Evolutionary conservation across 2,888 invertebrate species (phyloP), one percentile per base, ranked within the genome.

Genomic region (Sinhomidia bicolor): DNA sequence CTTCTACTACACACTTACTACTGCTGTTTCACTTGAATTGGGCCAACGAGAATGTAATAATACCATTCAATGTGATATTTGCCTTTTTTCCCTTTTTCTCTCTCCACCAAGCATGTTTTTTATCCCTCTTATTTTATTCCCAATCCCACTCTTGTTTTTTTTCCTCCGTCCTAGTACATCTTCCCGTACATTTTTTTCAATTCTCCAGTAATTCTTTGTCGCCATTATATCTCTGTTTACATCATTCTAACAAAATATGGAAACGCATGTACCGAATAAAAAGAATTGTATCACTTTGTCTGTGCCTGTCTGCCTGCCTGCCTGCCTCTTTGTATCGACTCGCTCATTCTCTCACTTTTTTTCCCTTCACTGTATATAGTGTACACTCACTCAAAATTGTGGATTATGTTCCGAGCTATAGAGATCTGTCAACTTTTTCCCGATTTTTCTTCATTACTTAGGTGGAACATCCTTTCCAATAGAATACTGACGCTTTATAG

Each of bases 31-130:
- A 74, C 51, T 57, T 83, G 88, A 88, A 88, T 88, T 88, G 88
- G 87, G 88, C 88, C 88, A 88, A 88, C 88, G 88, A 88, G 88
- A 88, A 88, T 88, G 88, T 88, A 83, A 88, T 88, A 88, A 83
- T 88, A 88, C 65, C 68, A 88, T 83, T 88, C 47, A 83, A 88
- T 88, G 82, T 78, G 88, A 78, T 88, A 88, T 83, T 90, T 85
- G 85, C 89, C 79, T 87, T 89, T 79, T 88, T 85, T 89, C 79
- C 62, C 88, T 79, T 68, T 90, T 89, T 85, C n/a, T 76, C 83
- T 90, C 86, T 90, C 87, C 88, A 80, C 84, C 71, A 68, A 82
- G 81, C 81, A 87, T 71, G 20, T 83, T 89, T 47, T 84, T 74
- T 76, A 85, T 87, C 86, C 84, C 82, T 89, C 79, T 78, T 57